Evolutionary conservation across 2,888 invertebrate genomes (phyloP), one percentile per base, ranked within the genome.

Genomic region (Theristus sp.): DNA sequence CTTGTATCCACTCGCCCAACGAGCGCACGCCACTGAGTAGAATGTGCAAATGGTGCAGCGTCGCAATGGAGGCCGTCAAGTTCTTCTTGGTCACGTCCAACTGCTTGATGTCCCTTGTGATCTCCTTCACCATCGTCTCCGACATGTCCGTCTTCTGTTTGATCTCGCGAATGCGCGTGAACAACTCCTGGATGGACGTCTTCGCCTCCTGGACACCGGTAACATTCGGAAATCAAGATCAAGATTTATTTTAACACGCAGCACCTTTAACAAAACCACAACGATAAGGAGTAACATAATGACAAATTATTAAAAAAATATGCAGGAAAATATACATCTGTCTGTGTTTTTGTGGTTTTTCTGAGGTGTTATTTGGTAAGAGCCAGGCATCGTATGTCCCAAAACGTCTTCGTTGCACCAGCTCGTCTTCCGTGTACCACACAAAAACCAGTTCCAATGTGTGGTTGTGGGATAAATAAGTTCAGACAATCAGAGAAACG

Each of bases 81-180:
- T 99, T 94, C 62, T 86, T 82, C 76, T 98, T 98, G 29, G 96
- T 98, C 72, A 90, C 88, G 77, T 99, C 98, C 65, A 91, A 74
- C 75, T 96, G 94, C 71, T 96, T 94, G 65, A 99, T 99, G 75
- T 99, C 98, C 2, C 89, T 80, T 0, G 98, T 98, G 62, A 99
- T 98, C 79, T 96, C 96, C 75, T 66, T 65, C 24, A 70, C 70
- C 13, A 65, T 65, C 74, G 87, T 87, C 76, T 91, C 94, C 1
- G 89, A 91, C 70, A 86, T 86, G 72, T 89, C 91, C 0, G 90
- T 91, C 71, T 88, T 85, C 67, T 84, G 85, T 67, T 59, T 55
- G 31, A 63, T 63, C 46, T 93, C 91, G 67, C 83, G 84, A 46
- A 94, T 89, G 77, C 90, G 89, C 38, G 85, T 78, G 65, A 90